phyloP scores from a whole-genome alignment of 1,140 invertebrate genomes.

The Probaryconus sp. region DNA sequence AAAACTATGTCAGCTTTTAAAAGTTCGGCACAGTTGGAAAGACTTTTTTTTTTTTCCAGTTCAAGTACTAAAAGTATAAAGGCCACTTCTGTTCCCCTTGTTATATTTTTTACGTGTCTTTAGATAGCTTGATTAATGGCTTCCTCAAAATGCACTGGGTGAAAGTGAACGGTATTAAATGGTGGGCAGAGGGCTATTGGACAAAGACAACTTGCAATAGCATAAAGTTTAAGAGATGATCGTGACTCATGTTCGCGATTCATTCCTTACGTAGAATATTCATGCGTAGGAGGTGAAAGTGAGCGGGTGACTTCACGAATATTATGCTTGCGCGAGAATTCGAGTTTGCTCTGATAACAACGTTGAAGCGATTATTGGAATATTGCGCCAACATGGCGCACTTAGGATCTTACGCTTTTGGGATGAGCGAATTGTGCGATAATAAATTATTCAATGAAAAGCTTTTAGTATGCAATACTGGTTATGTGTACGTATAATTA shows the following conservation, averaged over 20 bases:
- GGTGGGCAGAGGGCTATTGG: conserved; percentile 22
- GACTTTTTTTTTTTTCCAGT: too few relatives aligned
- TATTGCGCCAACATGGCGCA: background rate
- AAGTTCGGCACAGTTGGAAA: too few relatives aligned
- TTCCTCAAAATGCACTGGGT: conserved; percentile 53
- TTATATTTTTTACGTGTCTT: conserved; percentile 25
- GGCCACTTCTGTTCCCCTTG: too few relatives aligned
- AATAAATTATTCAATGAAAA: too few relatives aligned
- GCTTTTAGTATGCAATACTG: too few relatives aligned
- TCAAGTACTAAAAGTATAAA: too few relatives aligned
- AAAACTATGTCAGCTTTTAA: too few relatives aligned
- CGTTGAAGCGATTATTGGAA: background rate
- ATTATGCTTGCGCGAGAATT: conserved; percentile 12
- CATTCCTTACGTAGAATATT: conserved; percentile 43
- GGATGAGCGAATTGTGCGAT: too few relatives aligned
- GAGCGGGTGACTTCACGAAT: conserved; percentile 61
- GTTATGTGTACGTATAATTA: too few relatives aligned
- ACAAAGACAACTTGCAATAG: conserved; percentile 40
- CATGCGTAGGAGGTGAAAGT: conserved; percentile 72
- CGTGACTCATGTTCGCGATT: conserved; percentile 48
- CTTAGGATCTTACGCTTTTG: too few relatives aligned
- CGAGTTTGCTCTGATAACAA: background rate
- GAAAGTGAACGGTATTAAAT: conserved; percentile 67
- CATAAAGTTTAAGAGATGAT: conserved; percentile 24
- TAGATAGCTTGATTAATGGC: conserved; percentile 45